These are phyloP conservation scores for Sternarchorhynchus goeldii DNA, from an alignment of 2,797 vertebrate genomes.

Conservation along the genomic window DNA sequence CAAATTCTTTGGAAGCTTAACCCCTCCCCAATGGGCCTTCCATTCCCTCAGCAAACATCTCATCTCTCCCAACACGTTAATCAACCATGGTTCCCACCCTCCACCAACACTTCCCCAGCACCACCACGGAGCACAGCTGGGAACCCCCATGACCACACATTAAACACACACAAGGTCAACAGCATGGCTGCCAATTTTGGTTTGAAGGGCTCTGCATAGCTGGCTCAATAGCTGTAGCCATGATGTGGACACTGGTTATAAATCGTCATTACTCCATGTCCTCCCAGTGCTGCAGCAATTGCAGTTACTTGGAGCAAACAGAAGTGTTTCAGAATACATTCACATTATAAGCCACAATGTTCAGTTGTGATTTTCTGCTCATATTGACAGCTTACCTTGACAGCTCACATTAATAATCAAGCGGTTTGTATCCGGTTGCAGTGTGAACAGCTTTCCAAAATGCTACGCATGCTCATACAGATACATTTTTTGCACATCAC, in stretches of 20 bases:
- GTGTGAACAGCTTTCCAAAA: too few species aligned
- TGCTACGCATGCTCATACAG: too few species aligned
- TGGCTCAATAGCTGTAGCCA: neutral
- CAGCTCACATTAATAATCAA: too few species aligned
- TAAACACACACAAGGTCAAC: constrained; percentile 28
- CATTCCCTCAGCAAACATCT: constrained; percentile 18
- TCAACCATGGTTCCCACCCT: constrained; percentile 15
- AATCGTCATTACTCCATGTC: neutral
- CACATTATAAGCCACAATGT: neutral
- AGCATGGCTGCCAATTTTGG: constrained; percentile 12
- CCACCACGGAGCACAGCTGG: neutral
- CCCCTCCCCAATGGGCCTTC: constrained; percentile 10
- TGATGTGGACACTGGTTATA: neutral
- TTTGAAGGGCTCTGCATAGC: neutral
- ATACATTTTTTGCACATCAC: too few species aligned
- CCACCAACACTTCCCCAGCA: too few species aligned
- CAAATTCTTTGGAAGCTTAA: constrained; percentile 13
- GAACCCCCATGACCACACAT: constrained; percentile 17
- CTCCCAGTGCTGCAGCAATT: neutral
- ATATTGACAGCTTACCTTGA: too few species aligned
- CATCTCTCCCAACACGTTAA: constrained; percentile 25
- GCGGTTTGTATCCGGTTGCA: too few species aligned
- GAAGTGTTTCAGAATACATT: neutral
- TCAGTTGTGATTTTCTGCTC: too few species aligned
- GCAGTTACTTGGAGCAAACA: neutral